Conservation (phyloP, 2,797 vertebrate species). For the Periparus ater region DNA sequence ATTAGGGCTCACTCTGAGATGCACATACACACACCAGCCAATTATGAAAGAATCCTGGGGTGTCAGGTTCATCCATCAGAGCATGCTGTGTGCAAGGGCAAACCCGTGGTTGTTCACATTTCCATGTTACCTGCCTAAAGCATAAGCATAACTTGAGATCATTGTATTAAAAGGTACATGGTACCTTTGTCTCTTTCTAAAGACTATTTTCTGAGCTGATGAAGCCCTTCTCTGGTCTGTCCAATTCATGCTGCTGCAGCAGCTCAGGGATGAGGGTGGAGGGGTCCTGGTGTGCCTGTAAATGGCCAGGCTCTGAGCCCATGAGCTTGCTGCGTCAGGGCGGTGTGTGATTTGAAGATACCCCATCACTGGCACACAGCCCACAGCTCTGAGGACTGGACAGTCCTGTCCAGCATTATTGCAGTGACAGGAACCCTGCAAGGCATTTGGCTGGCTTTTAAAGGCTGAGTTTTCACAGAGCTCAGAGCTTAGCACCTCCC, state of each 20-base stretch:
- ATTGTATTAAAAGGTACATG: background rate
- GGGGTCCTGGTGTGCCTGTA: background rate
- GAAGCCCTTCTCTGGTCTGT: background rate
- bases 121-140: background rate
- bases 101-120: background rate
- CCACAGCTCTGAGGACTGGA: background rate
- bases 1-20: background rate
- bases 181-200: background rate
- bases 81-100: background rate
- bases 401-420: background rate
- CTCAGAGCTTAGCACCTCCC: background rate
- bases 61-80: slow-evolving; percentile 20
- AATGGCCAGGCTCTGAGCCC: background rate
- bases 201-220: background rate
- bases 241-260: background rate
- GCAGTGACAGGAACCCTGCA: background rate
- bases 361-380: background rate
- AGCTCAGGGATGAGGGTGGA: background rate
- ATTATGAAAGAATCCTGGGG: slow-evolving; percentile 48
- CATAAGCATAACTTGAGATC: background rate
- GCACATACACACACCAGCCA: background rate
- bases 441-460: background rate
- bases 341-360: background rate
- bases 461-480: background rate
- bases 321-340: rapidly evolving